Evolutionary conservation across 1,140 invertebrate species (phyloP).

Genomic region (Ceratina australensis): DNA sequence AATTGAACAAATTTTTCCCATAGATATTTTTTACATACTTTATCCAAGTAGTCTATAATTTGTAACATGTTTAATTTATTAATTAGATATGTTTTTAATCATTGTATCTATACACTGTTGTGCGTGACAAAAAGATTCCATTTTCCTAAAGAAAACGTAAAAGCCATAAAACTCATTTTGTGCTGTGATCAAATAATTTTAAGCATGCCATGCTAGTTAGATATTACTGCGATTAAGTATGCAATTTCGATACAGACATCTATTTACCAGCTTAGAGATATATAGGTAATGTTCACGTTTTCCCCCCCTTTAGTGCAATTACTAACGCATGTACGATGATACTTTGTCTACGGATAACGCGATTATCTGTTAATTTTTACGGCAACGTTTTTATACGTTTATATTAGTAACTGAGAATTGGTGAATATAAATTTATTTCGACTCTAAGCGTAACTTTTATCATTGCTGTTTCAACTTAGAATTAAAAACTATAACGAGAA

Average conservation of each 20-base stretch:
- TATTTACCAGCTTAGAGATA: constrained; percentile 39
- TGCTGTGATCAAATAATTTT: constrained; percentile 63
- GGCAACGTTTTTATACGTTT: constrained; percentile 28
- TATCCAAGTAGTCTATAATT: constrained; percentile 33
- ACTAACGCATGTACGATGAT: constrained; percentile 13
- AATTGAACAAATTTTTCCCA: constrained; percentile 18
- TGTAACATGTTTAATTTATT: constrained; percentile 17
- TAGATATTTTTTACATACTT: constrained; percentile 25
- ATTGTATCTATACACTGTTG: constrained; percentile 10
- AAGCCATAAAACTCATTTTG: constrained; percentile 57
- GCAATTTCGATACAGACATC: constrained; percentile 47
- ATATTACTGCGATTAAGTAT: constrained; percentile 57
- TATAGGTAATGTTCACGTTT: constrained; percentile 16
- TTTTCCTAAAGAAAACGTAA: constrained; percentile 29
- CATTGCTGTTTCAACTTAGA: constrained; percentile 20
- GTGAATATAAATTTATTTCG: constrained; percentile 24
- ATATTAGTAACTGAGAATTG: constrained; percentile 13
- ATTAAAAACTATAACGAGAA: neutral
- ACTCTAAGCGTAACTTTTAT: constrained; percentile 22
- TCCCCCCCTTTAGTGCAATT: constrained; percentile 36
- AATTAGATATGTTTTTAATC: constrained; percentile 30
- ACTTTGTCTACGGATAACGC: neutral
- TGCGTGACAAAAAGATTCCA: constrained; percentile 38
- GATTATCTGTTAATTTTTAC: constrained; percentile 19
- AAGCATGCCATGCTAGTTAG: constrained; percentile 60